A percentile compares a stretch with the other conserved stretches of the same genome.
These are phyloP conservation scores for Cynodonichthys magdalenae DNA, from an alignment of 2,797 vertebrate species.

Conservation along the genomic window DNA sequence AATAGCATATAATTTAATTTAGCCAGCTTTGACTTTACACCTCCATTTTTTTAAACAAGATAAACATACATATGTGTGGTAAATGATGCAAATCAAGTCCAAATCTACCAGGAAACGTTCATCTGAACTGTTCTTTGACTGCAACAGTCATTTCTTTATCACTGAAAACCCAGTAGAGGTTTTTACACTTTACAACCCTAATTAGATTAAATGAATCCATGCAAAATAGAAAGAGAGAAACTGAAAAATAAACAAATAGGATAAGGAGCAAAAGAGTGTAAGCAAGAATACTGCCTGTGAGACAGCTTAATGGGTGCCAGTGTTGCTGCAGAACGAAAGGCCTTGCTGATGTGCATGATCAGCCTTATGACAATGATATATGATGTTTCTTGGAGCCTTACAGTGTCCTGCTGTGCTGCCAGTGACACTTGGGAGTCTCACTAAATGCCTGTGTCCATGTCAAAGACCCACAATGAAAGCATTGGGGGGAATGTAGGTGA, in stretches of 20 bases:
- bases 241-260: slow-evolving; percentile 12
- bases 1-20: slow-evolving; percentile 24
- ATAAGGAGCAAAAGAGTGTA: slow-evolving; percentile 27
- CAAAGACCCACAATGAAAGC: slow-evolving; percentile 65
- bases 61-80: neutral
- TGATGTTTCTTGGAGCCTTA: slow-evolving; percentile 74
- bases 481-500: slow-evolving; percentile 55
- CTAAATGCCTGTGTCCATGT: slow-evolving; percentile 72
- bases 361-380: slow-evolving; percentile 78
- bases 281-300: slow-evolving; percentile 56
- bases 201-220: slow-evolving; percentile 25
- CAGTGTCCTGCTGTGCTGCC: slow-evolving; percentile 68
- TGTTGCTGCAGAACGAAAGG: slow-evolving; percentile 68
- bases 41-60: slow-evolving; percentile 21
- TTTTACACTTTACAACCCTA: slow-evolving; percentile 1
- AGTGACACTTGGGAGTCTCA: slow-evolving; percentile 75
- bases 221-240: neutral
- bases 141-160: neutral
- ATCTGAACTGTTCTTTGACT: slow-evolving; percentile 36
- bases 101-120: slow-evolving; percentile 38
- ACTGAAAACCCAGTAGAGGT: neutral
- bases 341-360: slow-evolving; percentile 75
- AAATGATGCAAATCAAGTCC: slow-evolving; percentile 19
- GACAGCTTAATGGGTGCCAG: slow-evolving; percentile 65
- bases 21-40: slow-evolving; percentile 28